These are phyloP conservation scores for Ictidomys tridecemlineatus DNA, from an alignment of 2,113 vertebrate species.

Conservation along the genomic window DNA sequence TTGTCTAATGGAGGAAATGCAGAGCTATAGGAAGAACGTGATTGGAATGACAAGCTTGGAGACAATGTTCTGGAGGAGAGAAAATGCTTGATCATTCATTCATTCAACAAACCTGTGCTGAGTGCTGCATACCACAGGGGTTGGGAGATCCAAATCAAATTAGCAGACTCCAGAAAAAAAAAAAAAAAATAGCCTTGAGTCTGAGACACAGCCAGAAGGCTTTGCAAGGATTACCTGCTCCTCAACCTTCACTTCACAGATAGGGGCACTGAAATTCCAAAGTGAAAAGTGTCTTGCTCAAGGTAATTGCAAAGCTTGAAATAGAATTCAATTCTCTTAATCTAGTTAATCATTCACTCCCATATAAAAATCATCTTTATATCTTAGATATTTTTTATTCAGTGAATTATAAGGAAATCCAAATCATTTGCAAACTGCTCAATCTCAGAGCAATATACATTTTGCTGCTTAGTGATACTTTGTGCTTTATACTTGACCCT, in stretches of 20 bases:
- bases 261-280: background rate
- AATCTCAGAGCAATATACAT: background rate
- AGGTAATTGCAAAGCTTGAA: background rate
- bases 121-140: too few species aligned
- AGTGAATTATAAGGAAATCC: slow-evolving; percentile 7
- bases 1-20: slow-evolving; percentile 82
- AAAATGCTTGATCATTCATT: background rate
- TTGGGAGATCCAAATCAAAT: too few species aligned
- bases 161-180: background rate
- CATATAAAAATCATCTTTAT: background rate
- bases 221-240: background rate
- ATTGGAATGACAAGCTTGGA: slow-evolving; percentile 73
- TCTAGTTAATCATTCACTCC: background rate
- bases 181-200: background rate
- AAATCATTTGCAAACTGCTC: background rate
- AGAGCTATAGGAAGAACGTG: slow-evolving; percentile 57
- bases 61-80: slow-evolving; percentile 60
- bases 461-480: background rate
- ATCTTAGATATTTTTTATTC: background rate
- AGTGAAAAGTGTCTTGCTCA: slow-evolving; percentile 13
- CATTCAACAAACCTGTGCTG: background rate
- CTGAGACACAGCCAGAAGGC: background rate
- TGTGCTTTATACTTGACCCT: background rate
- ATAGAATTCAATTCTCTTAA: slow-evolving; percentile 2
- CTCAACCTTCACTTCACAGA: background rate